phyloP scores from a whole-genome alignment of 2,888 invertebrate genomes.

The Malachius bipustulatus region DNA sequence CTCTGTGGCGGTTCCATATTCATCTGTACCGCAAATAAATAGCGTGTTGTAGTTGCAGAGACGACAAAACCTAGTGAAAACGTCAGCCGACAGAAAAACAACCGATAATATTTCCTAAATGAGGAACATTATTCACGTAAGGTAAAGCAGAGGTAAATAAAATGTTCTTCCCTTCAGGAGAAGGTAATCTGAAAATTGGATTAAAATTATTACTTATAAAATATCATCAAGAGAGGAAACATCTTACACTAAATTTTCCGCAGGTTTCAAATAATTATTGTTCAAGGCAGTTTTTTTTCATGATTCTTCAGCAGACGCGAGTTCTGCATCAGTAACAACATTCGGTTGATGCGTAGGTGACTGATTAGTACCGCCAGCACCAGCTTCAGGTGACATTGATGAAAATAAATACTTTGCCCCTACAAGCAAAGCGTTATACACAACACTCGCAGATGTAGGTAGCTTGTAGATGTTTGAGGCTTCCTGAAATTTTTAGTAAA shows the following conservation, averaged over 20 bases:
- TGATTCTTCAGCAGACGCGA: conserved; percentile 44
- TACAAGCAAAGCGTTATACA: conserved; percentile 28
- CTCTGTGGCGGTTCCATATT: conserved; percentile 98
- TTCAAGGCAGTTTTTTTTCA: conserved; percentile 45
- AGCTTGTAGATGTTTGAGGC: conserved; percentile 26
- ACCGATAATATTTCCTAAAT: conserved; percentile 97
- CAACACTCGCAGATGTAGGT: conserved; percentile 19
- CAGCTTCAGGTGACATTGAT: conserved; percentile 9
- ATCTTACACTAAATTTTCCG: conserved; percentile 34
- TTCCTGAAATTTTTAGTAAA: conserved; percentile 22
- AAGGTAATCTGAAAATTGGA: conserved; percentile 61
- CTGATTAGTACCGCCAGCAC: conserved; percentile 13
- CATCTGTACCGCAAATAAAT: conserved; percentile 91
- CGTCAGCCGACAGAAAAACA: conserved; percentile 94
- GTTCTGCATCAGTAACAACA: conserved; percentile 45
- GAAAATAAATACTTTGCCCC: conserved; percentile 27
- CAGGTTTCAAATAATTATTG: too few relatives aligned
- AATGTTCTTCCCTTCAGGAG: conserved; percentile 70
- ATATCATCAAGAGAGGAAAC: too few relatives aligned
- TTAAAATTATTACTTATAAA: too few relatives aligned
- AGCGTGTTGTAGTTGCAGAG: conserved; percentile 81
- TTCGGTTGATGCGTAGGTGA: conserved; percentile 9
- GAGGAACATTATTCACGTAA: conserved; percentile 98
- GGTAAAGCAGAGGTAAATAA: conserved; percentile 92
- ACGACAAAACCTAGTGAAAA: conserved; percentile 80